Percentiles rank a stretch among this genome's conserved stretches.
phyloP scores from a whole-genome alignment of 2,797 vertebrate genomes.

The Enteromius radiatus region DNA sequence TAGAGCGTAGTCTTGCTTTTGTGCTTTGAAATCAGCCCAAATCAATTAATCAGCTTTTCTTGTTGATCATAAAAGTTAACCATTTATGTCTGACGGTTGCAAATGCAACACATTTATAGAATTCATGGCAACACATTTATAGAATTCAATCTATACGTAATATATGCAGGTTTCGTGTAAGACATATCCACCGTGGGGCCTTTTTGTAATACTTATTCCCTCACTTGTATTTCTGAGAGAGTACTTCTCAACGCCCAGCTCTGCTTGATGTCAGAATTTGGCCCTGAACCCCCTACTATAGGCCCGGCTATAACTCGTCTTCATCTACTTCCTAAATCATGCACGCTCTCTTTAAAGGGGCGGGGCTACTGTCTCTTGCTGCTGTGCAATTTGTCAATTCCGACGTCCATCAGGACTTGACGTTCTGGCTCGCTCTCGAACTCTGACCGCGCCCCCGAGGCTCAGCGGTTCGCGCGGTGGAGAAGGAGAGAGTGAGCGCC shows the following conservation, averaged over 20 bases:
- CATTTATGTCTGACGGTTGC: background rate
- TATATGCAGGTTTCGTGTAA: background rate
- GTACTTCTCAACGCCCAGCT: background rate
- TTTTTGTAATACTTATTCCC: background rate
- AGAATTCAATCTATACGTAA: background rate
- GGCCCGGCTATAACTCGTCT: conserved; percentile 14
- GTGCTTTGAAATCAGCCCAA: background rate
- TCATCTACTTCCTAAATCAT: conserved; percentile 49
- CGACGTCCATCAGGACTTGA: conserved; percentile 39
- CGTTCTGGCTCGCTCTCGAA: conserved; percentile 37
- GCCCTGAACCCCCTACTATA: conserved; percentile 12
- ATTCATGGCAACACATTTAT: background rate
- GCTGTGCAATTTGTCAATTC: conserved; percentile 28
- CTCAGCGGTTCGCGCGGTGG: conserved; percentile 54
- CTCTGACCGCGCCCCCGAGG: conserved; percentile 68
- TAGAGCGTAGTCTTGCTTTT: background rate
- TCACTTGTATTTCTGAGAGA: background rate
- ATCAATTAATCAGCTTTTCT: background rate
- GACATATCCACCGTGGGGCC: too few species aligned
- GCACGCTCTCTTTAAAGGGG: conserved; percentile 6
- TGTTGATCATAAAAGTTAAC: background rate
- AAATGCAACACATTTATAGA: background rate
- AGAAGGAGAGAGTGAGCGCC: conserved; percentile 51
- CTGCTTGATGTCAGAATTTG: conserved; percentile 2
- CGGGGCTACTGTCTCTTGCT: background rate